Conservation (phyloP, 2,888 invertebrate genomes). For the Slavum lentiscoides region DNA sequence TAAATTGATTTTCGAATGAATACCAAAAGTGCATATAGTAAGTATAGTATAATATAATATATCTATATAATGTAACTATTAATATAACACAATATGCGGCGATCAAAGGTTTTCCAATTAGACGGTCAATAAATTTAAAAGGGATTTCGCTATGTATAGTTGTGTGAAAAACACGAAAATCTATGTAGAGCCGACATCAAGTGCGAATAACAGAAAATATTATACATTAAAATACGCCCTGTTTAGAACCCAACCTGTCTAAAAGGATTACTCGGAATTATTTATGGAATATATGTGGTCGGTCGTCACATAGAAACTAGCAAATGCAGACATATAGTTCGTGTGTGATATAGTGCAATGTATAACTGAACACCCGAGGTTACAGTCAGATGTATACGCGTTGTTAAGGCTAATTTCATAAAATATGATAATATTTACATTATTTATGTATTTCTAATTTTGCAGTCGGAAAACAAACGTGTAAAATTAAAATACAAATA, state of each 20-base stretch:
- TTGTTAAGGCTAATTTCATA: slow-evolving; percentile 3
- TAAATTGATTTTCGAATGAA: too few relatives aligned
- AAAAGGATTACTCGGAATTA: slow-evolving; percentile 35
- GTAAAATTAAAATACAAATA: too few relatives aligned
- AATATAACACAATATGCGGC: background rate
- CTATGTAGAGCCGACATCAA: background rate
- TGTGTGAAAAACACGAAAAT: background rate
- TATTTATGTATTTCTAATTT: background rate
- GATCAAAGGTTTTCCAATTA: background rate
- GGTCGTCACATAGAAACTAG: slow-evolving; percentile 28
- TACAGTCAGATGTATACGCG: background rate
- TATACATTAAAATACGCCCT: background rate
- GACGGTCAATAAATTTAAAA: background rate
- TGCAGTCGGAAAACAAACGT: too few relatives aligned
- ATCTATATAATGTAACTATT: background rate
- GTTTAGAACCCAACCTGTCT: background rate
- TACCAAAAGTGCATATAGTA: too few relatives aligned
- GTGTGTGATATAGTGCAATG: background rate
- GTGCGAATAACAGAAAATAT: background rate
- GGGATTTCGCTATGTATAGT: background rate
- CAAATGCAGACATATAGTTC: slow-evolving; percentile 6
- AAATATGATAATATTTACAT: background rate
- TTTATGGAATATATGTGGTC: slow-evolving; percentile 34
- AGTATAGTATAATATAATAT: too few relatives aligned
- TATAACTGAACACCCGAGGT: background rate